Percentiles rank a stretch among this genome's conserved stretches.
These are phyloP conservation scores for Herminia tarsipennalis DNA, from an alignment of 2,888 invertebrate species.

Conservation along the genomic window DNA sequence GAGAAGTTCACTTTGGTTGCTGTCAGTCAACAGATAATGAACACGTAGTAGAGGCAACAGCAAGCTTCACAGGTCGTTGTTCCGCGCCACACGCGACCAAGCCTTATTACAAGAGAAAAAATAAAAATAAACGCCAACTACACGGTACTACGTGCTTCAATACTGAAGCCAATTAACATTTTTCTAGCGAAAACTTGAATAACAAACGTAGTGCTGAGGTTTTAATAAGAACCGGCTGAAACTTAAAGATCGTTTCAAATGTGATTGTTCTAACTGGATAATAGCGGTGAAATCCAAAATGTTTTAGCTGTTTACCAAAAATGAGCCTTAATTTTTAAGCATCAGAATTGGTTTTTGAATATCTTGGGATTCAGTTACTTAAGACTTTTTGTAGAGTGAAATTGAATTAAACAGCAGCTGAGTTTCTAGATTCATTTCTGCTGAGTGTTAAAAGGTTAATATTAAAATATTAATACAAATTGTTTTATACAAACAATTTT, in stretches of 20 bases:
- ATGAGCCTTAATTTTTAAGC: neutral
- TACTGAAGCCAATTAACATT: constrained; percentile 60
- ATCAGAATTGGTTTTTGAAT: neutral
- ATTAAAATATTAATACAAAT: no score
- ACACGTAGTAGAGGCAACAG: constrained; percentile 20
- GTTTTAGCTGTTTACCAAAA: neutral
- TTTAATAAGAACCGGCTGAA: constrained; percentile 50
- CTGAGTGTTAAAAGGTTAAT: no score
- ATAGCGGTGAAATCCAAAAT: neutral
- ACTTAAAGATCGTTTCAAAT: constrained; percentile 51
- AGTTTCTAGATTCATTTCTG: no score
- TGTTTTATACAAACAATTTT: no score
- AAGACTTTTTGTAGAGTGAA: neutral
- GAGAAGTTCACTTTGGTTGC: constrained; percentile 14
- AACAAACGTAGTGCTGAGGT: constrained; percentile 48
- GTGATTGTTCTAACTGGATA: constrained; percentile 5
- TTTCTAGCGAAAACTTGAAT: constrained; percentile 43
- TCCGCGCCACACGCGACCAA: constrained; percentile 55
- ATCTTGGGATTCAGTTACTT: neutral
- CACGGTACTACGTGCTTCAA: constrained; percentile 48
- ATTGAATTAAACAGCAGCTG: no score
- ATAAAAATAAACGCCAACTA: constrained; percentile 44
- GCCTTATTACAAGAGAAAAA: constrained; percentile 62
- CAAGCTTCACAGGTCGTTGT: constrained; percentile 80
- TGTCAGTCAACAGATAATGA: constrained; percentile 32